Evolutionary conservation across 2,113 vertebrate species (phyloP), one percentile per base, ranked within the genome.

Genomic region (Gopherus evgoodei): DNA sequence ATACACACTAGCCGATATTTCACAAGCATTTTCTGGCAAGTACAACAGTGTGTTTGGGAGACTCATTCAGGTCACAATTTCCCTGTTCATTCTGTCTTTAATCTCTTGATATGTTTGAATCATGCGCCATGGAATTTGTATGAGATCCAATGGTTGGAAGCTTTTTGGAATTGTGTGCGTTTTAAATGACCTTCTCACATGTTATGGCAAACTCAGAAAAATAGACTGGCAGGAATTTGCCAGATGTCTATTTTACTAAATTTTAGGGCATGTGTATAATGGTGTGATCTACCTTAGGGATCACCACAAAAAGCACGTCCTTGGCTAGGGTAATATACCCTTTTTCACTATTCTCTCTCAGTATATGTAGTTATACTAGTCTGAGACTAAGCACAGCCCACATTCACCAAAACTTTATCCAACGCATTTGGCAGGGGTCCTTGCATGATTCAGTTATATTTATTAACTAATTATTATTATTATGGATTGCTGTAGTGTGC

Each of bases 131-230:
- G 79, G 86, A 42, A 42, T 53, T 84, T 91, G 81, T 62, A 84
- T 31, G 52, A 78, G 76, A 84, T 78, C 85, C 94, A 95, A 91
- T 53, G 79, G 62, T 42, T 92, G 89, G 78, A 88, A 91, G 38
- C 54, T 10, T 3, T 44, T 38, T n/a, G 53, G 90, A 90, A 87
- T 42, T 19, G 62, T 92, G 2, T 21, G 10, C n/a, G 38, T 59
- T 88, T 72, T 95, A 95, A 56, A 21, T 47, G 1, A 31, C 84
- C 81, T 93, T 72, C 27, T 56, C 80, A 90, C 86, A 84, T 53
- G 14, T 72, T 92, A 29, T 81, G 91, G 56, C 42, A 38, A 92
- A 72, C 35, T 56, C 69, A 94, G 83, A 5, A 72, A 93, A 94
- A 90, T 1, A 2, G 42, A 52, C 76, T 52, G 16, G 8, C 59